Base-by-base conservation (phyloP, 1,140 invertebrate genomes). In the Caenorhabditis latens region DNA sequence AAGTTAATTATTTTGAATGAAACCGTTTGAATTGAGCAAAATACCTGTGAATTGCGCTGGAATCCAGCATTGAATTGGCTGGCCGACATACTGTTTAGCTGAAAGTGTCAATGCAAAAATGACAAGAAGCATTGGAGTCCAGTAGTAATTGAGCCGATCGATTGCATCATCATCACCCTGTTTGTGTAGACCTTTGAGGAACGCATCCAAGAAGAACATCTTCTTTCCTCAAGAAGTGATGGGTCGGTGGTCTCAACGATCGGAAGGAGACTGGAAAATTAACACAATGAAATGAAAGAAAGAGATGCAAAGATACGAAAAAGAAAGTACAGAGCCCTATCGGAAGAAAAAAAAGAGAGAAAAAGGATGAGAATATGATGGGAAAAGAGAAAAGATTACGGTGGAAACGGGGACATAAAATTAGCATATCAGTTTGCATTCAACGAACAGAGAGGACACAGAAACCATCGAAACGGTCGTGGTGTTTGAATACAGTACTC, bases 161-260 rank as follows among this genome's bases (percentile, higher is more conserved):
- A 94, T 91, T 24, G 94, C 90, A 88, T 94, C 94, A 90, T 94
- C 94, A 88, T 94, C 94, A 87, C 93, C 94, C 50, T 93, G 92
- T 16, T 91, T 91, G 87, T 92, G 93, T n/a, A 92, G 85, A 42
- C 90, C 91, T 83, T 93, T 90, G 11, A 93, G 89, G 86, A 92
- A 93, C 58, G 90, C 90, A 90, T 92, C 91, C 21, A 92, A 87
- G 83, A 92, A 92, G 83, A 92, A 89, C 91, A 92, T 92, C 87
- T 79, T 50, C 21, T 50, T 8, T 50, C 46, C 71, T 48, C 46
- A 88, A 88, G 86, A 84, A 48, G 58, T 11, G 43, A 40, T 53
- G 86, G 48, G 50, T 21, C 67, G 19, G 24, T 67, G 58, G 88
- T 67, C 79, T 88, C 84, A 16, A 92, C 61, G 75, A 90, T 79